A percentile compares a stretch with the other conserved stretches of the same genome.
Conservation (phyloP, 2,113 vertebrate genomes). For the Danionella cerebrum region DNA sequence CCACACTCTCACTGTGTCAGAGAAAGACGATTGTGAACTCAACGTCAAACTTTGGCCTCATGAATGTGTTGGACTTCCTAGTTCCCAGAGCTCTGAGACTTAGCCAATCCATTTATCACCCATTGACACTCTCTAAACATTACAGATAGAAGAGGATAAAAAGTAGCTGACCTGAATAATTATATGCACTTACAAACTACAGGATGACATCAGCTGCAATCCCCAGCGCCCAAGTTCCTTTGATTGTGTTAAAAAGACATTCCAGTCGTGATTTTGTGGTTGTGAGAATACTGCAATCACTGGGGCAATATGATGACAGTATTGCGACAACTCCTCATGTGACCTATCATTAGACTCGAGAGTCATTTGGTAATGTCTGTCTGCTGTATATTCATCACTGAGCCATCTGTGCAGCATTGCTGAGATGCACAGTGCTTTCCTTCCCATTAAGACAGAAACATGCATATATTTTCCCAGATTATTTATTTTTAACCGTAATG, state of each 20-base stretch:
- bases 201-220: background rate
- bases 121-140: background rate
- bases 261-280: conserved; percentile 9
- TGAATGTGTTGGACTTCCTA: conserved; percentile 32
- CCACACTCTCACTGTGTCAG: conserved; percentile 19
- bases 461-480: background rate
- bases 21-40: background rate
- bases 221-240: background rate
- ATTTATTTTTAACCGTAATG: background rate
- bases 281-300: conserved; percentile 27
- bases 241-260: conserved; percentile 27
- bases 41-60: conserved; percentile 20
- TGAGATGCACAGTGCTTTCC: background rate
- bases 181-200: background rate
- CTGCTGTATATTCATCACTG: conserved; percentile 1
- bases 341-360: conserved; percentile 27
- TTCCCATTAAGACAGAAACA: background rate
- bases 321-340: conserved; percentile 21
- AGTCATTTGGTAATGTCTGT: conserved; percentile 24
- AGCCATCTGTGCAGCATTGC: background rate
- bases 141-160: background rate
- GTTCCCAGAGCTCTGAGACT: conserved; percentile 26
- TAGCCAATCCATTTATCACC: conserved; percentile 20
- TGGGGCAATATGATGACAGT: conserved; percentile 30
- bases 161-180: conserved; percentile 8